These are phyloP conservation scores for Galbula dea DNA, from an alignment of 2,113 vertebrate species.

Conservation along the genomic window DNA sequence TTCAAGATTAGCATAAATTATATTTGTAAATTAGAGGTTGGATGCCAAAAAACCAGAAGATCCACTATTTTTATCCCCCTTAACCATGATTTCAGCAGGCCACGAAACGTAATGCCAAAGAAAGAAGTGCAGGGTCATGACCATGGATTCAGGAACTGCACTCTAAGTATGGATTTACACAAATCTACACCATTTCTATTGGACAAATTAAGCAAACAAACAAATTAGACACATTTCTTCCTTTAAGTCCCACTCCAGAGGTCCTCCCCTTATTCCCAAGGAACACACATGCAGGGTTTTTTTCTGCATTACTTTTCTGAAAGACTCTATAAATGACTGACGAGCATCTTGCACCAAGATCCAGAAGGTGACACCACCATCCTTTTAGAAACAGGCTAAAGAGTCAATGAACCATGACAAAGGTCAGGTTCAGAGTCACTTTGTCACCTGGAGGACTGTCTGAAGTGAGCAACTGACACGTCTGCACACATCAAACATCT, in stretches of 20 bases:
- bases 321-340: not conserved
- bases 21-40: conserved; percentile 68
- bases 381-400: not conserved
- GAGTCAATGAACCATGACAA: not conserved
- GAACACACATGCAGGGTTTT: not conserved
- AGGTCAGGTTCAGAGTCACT: not conserved
- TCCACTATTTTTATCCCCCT: conserved; percentile 65
- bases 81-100: conserved; percentile 57
- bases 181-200: not conserved
- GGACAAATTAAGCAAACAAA: not conserved
- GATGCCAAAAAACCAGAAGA: conserved; percentile 67
- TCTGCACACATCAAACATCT: not conserved
- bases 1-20: conserved; percentile 78
- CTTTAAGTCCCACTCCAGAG: not conserved
- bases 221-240: not conserved
- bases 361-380: not conserved
- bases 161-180: not conserved
- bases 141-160: not conserved
- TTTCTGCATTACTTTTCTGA: not conserved
- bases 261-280: not conserved
- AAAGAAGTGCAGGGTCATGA: conserved; percentile 7
- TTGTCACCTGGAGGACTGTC: not conserved
- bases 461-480: not conserved
- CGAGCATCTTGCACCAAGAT: not conserved
- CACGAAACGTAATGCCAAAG: conserved; percentile 32